phyloP scores from a whole-genome alignment of 2,113 vertebrate genomes.

The Antennarius striatus region DNA sequence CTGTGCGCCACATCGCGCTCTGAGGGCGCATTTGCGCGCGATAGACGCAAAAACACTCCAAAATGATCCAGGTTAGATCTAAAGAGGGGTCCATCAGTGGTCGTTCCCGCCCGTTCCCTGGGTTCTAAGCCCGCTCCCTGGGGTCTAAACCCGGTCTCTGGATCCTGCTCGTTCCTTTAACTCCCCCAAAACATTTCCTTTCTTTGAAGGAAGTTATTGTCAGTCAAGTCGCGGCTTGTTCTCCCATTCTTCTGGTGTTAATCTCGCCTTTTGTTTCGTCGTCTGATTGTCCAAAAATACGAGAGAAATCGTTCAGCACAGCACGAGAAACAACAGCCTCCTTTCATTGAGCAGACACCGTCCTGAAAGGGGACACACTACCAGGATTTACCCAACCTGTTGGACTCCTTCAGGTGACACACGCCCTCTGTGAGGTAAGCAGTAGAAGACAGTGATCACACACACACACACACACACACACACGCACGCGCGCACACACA shows the following conservation, averaged over 20 bases:
- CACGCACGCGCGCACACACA: too few relatives aligned
- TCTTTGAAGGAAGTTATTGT: conserved; percentile 15
- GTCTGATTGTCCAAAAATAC: neutral
- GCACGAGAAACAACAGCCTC: too few relatives aligned
- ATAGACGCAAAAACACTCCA: neutral
- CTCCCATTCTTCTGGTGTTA: neutral
- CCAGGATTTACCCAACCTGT: conserved; percentile 45
- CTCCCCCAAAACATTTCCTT: neutral
- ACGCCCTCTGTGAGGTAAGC: neutral
- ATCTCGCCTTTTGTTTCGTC: too few relatives aligned
- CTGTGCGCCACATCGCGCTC: conserved; percentile 42
- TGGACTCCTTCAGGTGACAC: conserved; percentile 39
- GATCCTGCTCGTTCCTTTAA: neutral
- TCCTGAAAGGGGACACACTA: neutral
- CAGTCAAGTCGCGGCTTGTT: conserved; percentile 50
- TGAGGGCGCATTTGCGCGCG: neutral
- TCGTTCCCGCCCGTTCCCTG: too few relatives aligned
- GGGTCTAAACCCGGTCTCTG: neutral
- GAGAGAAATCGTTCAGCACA: too few relatives aligned
- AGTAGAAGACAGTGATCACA: neutral
- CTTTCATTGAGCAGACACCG: neutral
- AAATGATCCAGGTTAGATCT: neutral
- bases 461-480: too few relatives aligned
- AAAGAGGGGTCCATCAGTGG: neutral
- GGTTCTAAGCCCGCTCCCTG: too few relatives aligned